phyloP scores from a whole-genome alignment of 2,888 invertebrate species.

The Sinohyriopsis cumingii region DNA sequence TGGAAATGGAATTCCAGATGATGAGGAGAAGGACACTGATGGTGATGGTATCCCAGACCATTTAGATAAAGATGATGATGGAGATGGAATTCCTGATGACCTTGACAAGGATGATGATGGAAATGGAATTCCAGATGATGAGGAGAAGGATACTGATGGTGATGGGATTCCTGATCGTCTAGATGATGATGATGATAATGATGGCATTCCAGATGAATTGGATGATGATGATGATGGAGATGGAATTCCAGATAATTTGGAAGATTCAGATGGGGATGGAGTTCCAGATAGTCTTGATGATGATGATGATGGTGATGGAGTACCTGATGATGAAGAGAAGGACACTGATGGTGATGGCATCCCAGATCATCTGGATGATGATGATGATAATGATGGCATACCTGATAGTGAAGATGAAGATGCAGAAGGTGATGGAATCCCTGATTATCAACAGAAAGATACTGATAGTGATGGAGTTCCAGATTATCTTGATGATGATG shows the following conservation, averaged over 20 bases:
- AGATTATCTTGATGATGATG: slow-evolving; percentile 58
- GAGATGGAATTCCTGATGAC: slow-evolving; percentile 55
- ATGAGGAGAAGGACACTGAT: slow-evolving; percentile 57
- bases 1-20: slow-evolving; percentile 62
- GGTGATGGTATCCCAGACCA: slow-evolving; percentile 57
- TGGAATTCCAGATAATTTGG: slow-evolving; percentile 62
- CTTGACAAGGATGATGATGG: slow-evolving; percentile 53
- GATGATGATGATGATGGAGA: slow-evolving; percentile 61
- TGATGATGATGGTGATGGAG: slow-evolving; percentile 62
- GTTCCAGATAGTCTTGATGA: slow-evolving; percentile 59
- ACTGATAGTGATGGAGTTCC: slow-evolving; percentile 67
- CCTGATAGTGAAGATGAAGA: slow-evolving; percentile 50
- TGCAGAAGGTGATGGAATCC: slow-evolving; percentile 55
- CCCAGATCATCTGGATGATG: slow-evolving; percentile 49
- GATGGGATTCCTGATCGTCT: slow-evolving; percentile 61
- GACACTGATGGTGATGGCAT: slow-evolving; percentile 59
- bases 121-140: slow-evolving; percentile 59
- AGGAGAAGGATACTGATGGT: slow-evolving; percentile 54
- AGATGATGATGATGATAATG: slow-evolving; percentile 57
- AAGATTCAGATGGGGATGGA: slow-evolving; percentile 61
- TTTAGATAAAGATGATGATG: slow-evolving; percentile 46
- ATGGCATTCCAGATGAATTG: slow-evolving; percentile 62
- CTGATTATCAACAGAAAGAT: slow-evolving; percentile 47
- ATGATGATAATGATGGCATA: slow-evolving; percentile 62
- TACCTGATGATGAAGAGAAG: slow-evolving; percentile 50